phyloP scores from a whole-genome alignment of 2,113 vertebrate genomes.

The Perognathus longimembris region DNA sequence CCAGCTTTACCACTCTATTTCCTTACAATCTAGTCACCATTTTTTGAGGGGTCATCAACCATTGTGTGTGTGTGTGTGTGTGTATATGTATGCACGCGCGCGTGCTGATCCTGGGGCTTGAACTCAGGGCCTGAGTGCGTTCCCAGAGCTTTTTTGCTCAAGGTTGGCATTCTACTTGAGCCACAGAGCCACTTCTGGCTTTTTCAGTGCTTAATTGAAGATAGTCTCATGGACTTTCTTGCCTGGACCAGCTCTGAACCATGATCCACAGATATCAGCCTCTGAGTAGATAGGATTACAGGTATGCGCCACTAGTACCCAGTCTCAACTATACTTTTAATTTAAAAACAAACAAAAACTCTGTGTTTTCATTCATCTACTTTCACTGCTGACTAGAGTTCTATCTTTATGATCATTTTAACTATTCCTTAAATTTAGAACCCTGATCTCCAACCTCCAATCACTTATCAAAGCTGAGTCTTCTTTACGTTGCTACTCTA shows the following conservation, averaged over 20 bases:
- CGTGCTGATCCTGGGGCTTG: background rate
- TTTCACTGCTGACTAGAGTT: background rate
- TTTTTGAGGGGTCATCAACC: background rate
- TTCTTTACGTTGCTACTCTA: background rate
- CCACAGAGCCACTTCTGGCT: no score
- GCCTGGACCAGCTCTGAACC: no score
- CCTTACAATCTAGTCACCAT: background rate
- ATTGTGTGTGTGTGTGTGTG: background rate
- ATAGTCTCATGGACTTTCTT: no score
- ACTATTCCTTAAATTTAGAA: constrained; percentile 6
- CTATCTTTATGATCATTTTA: background rate
- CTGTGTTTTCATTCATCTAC: background rate
- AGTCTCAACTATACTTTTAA: no score
- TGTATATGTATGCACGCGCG: no score
- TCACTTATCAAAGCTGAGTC: background rate
- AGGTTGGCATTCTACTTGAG: no score
- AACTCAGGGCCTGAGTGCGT: no score
- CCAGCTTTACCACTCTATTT: background rate
- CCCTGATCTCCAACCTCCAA: background rate
- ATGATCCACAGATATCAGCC: background rate
- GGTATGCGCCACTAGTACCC: no score
- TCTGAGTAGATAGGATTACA: no score
- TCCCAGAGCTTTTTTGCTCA: no score
- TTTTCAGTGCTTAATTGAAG: no score
- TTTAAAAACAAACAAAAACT: background rate